These are phyloP conservation scores for Palloptera scutellata DNA, from an alignment of 2,888 invertebrate species.

Conservation along the genomic window DNA sequence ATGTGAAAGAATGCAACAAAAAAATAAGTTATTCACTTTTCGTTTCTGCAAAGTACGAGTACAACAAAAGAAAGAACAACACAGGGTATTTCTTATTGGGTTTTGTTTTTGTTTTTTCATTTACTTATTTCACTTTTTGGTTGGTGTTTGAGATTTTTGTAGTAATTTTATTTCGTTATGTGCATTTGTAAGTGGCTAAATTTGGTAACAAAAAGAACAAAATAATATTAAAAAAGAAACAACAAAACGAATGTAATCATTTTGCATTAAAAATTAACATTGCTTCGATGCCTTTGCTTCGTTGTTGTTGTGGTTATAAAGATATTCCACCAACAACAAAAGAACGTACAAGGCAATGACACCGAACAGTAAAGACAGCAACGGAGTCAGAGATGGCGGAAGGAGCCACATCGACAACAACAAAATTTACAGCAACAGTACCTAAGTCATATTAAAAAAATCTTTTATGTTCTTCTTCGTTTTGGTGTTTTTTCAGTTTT, in stretches of 20 bases:
- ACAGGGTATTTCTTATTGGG: neutral
- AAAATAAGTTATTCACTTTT: neutral
- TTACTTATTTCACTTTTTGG: slow-evolving; percentile 13
- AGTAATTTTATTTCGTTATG: slow-evolving; percentile 6
- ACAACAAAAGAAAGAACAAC: too few species aligned
- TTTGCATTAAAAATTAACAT: slow-evolving; percentile 34
- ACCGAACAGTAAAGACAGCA: slow-evolving; percentile 9
- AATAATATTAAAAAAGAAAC: slow-evolving; percentile 11
- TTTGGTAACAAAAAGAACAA: slow-evolving; percentile 31
- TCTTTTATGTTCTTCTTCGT: slow-evolving; percentile 4
- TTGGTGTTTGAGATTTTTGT: neutral
- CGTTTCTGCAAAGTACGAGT: neutral
- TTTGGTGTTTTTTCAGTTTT: too few species aligned
- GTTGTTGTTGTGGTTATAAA: slow-evolving; percentile 13
- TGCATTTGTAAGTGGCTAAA: slow-evolving; percentile 30
- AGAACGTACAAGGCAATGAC: too few species aligned
- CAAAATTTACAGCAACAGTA: slow-evolving; percentile 23
- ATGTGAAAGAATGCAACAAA: slow-evolving; percentile 14
- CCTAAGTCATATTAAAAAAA: slow-evolving; percentile 1
- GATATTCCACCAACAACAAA: too few species aligned
- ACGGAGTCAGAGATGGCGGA: slow-evolving; percentile 13
- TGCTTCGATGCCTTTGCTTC: slow-evolving; percentile 6
- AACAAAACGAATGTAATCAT: slow-evolving; percentile 23
- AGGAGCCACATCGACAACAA: slow-evolving; percentile 14
- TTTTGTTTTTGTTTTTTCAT: slow-evolving; percentile 18